These are phyloP conservation scores for Charadrius vociferus DNA, from an alignment of 2,113 vertebrate species.

Conservation along the genomic window DNA sequence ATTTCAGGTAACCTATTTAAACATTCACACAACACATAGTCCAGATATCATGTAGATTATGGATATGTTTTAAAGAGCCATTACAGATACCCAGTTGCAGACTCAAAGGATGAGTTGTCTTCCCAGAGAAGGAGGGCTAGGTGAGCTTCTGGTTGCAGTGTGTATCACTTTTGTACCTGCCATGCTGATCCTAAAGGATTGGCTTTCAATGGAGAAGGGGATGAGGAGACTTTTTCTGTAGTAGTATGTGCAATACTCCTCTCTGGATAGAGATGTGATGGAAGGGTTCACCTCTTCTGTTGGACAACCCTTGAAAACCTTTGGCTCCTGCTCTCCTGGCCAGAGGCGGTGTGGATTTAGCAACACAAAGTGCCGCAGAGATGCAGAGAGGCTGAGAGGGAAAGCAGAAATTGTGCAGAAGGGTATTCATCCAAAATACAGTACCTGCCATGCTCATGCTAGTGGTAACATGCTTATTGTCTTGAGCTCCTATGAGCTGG, in stretches of 20 bases:
- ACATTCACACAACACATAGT: background rate
- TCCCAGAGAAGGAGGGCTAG: background rate
- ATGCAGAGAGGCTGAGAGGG: background rate
- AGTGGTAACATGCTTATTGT: background rate
- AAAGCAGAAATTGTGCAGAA: background rate
- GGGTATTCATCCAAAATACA: background rate
- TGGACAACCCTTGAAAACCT: background rate
- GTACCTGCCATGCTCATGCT: background rate
- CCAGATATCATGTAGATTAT: background rate
- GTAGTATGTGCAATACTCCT: background rate
- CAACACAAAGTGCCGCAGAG: background rate
- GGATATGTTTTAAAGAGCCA: background rate
- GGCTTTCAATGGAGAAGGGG: background rate
- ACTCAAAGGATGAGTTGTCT: background rate
- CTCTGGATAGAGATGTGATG: background rate
- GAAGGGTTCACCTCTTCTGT: background rate
- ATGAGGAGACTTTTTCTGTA: background rate
- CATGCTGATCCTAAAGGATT: background rate
- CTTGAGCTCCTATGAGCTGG: background rate
- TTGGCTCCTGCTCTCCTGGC: background rate
- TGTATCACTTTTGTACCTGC: background rate
- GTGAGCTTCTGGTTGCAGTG: background rate
- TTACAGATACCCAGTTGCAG: background rate
- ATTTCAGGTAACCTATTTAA: background rate
- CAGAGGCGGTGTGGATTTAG: background rate